Evolutionary conservation across 2,797 vertebrate genomes (phyloP).

Genomic region (Alosa sapidissima): DNA sequence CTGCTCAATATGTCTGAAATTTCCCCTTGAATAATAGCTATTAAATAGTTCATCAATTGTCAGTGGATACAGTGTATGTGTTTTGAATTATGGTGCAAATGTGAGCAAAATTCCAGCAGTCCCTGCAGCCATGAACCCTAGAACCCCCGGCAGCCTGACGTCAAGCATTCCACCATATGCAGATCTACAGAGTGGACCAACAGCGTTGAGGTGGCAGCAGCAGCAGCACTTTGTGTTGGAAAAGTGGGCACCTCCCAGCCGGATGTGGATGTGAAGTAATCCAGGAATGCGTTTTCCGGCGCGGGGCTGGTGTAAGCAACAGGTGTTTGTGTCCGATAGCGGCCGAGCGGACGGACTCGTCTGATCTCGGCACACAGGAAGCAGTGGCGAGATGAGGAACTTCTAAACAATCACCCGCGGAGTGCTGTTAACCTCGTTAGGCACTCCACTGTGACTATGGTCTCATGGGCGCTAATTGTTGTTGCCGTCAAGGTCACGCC

Average conservation of each 20-base stretch:
- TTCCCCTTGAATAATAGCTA: neutral
- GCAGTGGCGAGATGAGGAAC: constrained; percentile 57
- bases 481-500: constrained; percentile 33
- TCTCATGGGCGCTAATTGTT: constrained; percentile 39
- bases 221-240: neutral
- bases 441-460: constrained; percentile 38
- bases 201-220: neutral
- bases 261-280: constrained; percentile 59
- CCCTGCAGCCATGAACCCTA: neutral
- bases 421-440: constrained; percentile 63
- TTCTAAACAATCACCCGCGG: constrained; percentile 65
- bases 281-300: constrained; percentile 58
- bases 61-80: neutral
- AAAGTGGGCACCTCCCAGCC: neutral
- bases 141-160: neutral
- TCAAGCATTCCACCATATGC: constrained; percentile 18
- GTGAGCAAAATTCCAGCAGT: neutral
- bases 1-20: neutral
- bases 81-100: neutral
- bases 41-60: neutral
- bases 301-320: constrained; percentile 38
- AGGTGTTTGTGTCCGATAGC: constrained; percentile 68
- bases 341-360: constrained; percentile 37
- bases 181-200: neutral
- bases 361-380: constrained; percentile 58